Evolutionary conservation across 2,888 invertebrate species (phyloP), one percentile per base, ranked within the genome.

Genomic region (Allygus modestus): DNA sequence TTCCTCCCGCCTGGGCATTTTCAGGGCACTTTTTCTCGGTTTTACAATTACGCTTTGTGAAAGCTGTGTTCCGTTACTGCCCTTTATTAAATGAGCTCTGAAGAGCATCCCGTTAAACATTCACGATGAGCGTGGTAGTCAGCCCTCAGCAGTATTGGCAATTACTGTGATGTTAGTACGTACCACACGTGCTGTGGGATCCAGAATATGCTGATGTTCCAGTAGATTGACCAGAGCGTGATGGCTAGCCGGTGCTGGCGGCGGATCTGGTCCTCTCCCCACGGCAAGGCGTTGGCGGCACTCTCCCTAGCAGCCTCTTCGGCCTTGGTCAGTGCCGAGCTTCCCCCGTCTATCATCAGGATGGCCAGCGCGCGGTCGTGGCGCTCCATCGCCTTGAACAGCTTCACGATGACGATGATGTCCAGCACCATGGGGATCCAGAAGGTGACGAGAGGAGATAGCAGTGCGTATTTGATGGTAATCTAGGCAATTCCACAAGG

Each of bases 201-300:
- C 73, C 73, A 73, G 43, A 73, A 73, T 41, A 73, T 31, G 33
- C 33, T 43, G 37, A 73, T 43, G 43, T 73, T 73, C 73, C 73
- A 73, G 73, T 73, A 73, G 23, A 73, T 20, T 11, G 73, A 73
- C 73, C 73, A 73, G n/a, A 73, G 43, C 0, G 43, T 73, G 33
- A 73, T 37, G 23, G 73, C 73, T 1, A 73, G 73, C 4, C 73
- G 37, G 37, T 73, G 73, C 20, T 73, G 73, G 1, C 73, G 37
- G 1, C 43, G 73, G 2, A 73, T 37, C 73, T 73, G 33, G 23
- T 26, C 43, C 17, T 26, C 73, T 1, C n/a, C n/a, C 73, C 73
- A 73, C 20, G 73, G 73, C 33, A 73, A n/a, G 4, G 58, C 17
- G 2, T 33, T 28, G 69, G 17, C 31, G n/a, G 73, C 43, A 2